phyloP scores from a whole-genome alignment of 2,888 invertebrate species.

The Hemistola chrysoprasaria region DNA sequence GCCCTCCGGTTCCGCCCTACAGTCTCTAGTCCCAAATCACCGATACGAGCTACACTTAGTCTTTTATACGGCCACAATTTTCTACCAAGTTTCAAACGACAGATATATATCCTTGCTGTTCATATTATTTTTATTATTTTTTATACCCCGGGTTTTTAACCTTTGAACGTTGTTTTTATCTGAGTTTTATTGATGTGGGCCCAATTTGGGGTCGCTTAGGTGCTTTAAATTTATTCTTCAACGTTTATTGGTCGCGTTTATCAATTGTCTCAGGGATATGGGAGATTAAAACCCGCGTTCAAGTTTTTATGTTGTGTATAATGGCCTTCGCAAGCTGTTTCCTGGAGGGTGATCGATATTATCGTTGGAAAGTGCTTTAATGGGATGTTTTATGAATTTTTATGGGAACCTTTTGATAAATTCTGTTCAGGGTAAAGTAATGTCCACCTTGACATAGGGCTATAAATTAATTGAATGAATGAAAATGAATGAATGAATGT shows the following conservation, averaged over 20 bases:
- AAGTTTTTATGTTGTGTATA: constrained; percentile 22
- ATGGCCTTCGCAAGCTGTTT: constrained; percentile 12
- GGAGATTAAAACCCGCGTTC: constrained; percentile 22
- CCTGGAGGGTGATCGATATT: constrained; percentile 10
- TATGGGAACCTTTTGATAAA: neutral
- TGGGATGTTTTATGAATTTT: constrained; percentile 9
- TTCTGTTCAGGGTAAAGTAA: neutral
- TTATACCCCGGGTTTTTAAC: constrained; percentile 17
- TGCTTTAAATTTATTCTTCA: constrained; percentile 32
- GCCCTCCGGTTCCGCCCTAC: neutral
- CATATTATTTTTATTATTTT: too few species aligned
- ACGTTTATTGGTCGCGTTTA: constrained; percentile 30
- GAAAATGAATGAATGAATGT: too few species aligned
- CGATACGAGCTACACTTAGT: constrained; percentile 53
- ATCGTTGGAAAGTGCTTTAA: constrained; percentile 14
- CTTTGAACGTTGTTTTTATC: constrained; percentile 31
- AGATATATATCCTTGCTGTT: neutral
- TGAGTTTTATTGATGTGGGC: constrained; percentile 20
- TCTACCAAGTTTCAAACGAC: constrained; percentile 57
- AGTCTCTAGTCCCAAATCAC: constrained; percentile 41
- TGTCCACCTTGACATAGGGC: too few species aligned
- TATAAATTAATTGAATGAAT: too few species aligned
- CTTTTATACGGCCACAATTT: constrained; percentile 52
- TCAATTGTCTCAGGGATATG: constrained; percentile 23
- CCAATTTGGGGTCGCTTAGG: constrained; percentile 37